phyloP scores from a whole-genome alignment of 1,140 invertebrate species.

The Cyclargus thomasi region DNA sequence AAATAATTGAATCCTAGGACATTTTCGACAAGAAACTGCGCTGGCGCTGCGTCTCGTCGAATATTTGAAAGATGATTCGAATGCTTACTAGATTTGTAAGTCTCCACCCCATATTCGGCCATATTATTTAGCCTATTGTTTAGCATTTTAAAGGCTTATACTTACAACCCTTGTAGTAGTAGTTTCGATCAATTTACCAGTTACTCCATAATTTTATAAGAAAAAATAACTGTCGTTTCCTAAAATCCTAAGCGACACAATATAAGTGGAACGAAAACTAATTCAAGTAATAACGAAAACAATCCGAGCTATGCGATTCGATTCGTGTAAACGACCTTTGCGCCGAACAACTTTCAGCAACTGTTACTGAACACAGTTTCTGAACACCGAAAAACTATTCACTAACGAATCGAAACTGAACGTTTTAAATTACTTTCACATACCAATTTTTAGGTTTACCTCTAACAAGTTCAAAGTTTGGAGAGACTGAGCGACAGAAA shows the following conservation, averaged over 20 bases:
- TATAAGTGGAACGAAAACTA: not conserved
- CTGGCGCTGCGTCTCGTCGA: too few species aligned
- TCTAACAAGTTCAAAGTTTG: not conserved
- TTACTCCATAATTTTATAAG: too few species aligned
- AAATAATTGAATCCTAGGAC: too few species aligned
- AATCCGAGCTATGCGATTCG: slow-evolving; percentile 39
- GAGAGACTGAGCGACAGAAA: not conserved
- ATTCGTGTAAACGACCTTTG: slow-evolving; percentile 35
- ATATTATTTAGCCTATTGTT: too few species aligned
- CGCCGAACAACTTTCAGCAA: slow-evolving; percentile 22
- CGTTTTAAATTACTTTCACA: slow-evolving; percentile 12
- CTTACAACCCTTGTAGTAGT: too few species aligned
- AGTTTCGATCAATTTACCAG: too few species aligned
- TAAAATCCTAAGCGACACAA: too few species aligned
- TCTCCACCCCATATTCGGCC: too few species aligned
- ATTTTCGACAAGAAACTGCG: too few species aligned
- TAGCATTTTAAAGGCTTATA: too few species aligned
- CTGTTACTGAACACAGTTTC: slow-evolving; percentile 25
- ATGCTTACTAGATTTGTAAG: too few species aligned
- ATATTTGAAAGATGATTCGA: too few species aligned
- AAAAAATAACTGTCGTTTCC: not conserved
- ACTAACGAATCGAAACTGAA: slow-evolving; percentile 31
- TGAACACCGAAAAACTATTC: slow-evolving; percentile 37
- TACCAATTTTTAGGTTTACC: slow-evolving; percentile 11
- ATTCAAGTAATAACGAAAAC: slow-evolving; percentile 28